phyloP scores from a whole-genome alignment of 2,797 vertebrate species.

The Heterohyrax brucei region DNA sequence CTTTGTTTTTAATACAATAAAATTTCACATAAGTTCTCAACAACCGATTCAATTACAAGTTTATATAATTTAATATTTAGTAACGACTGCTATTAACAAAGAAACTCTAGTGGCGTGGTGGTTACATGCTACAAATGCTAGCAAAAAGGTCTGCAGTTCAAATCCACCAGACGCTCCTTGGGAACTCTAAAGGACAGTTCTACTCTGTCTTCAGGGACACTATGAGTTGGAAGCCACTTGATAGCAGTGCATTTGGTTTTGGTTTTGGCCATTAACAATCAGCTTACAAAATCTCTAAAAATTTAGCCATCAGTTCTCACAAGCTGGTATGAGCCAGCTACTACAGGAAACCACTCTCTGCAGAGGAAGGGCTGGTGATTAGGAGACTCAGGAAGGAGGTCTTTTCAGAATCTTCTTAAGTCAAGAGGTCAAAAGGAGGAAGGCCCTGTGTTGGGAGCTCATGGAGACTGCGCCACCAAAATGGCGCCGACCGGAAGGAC shows the following conservation, averaged over 20 bases:
- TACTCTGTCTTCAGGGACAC: no score
- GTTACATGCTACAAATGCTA: no score
- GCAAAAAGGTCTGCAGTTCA: no score
- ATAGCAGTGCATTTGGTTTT: no score
- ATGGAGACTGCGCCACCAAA: no score
- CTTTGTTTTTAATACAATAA: conserved; percentile 52
- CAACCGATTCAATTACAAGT: conserved; percentile 19
- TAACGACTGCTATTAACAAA: conserved; percentile 27
- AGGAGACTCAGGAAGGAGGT: background rate
- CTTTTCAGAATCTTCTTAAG: conserved; percentile 17
- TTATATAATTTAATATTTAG: conserved; percentile 67
- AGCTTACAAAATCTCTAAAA: conserved; percentile 45
- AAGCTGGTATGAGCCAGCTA: background rate
- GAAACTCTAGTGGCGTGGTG: no score
- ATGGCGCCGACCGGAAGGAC: no score
- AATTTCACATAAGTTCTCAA: conserved; percentile 61
- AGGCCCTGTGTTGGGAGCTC: no score
- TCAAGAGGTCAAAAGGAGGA: background rate
- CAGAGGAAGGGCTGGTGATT: background rate
- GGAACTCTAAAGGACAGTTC: no score
- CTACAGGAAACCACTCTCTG: background rate
- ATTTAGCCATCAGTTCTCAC: background rate
- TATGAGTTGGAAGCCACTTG: no score
- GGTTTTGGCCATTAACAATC: background rate
- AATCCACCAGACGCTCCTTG: no score